These are phyloP conservation scores for Masticophis lateralis DNA, from an alignment of 2,797 vertebrate species.

Conservation along the genomic window DNA sequence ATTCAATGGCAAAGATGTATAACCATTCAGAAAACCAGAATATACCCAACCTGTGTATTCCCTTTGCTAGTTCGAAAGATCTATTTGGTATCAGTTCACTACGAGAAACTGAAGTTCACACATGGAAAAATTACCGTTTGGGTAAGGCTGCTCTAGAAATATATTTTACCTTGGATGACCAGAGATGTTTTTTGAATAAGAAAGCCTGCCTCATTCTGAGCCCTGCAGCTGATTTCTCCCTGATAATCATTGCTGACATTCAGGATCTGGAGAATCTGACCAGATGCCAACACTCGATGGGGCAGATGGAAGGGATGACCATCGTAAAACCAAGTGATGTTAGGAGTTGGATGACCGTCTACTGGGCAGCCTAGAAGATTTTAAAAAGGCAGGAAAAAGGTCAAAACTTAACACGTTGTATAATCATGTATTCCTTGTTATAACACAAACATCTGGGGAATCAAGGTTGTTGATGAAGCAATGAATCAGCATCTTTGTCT, in stretches of 20 bases:
- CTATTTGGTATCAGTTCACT: neutral
- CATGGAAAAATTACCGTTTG: neutral
- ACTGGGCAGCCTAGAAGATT: slow-evolving; percentile 74
- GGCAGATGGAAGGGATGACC: slow-evolving; percentile 58
- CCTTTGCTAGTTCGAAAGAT: neutral
- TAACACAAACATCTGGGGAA: neutral
- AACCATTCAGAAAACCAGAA: neutral
- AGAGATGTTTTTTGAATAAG: slow-evolving; percentile 67
- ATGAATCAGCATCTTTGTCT: neutral
- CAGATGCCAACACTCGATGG: slow-evolving; percentile 66
- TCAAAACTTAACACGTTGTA: neutral
- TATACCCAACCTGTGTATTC: neutral
- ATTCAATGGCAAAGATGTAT: neutral
- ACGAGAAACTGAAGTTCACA: neutral
- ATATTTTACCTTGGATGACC: slow-evolving; percentile 70
- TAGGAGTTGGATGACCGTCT: slow-evolving; percentile 69
- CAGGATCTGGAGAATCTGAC: slow-evolving; percentile 70
- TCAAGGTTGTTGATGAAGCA: neutral
- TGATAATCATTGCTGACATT: slow-evolving; percentile 64
- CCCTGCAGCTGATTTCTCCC: slow-evolving; percentile 75
- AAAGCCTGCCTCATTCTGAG: slow-evolving; percentile 74
- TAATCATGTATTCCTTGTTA: neutral
- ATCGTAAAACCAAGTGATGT: slow-evolving; percentile 75
- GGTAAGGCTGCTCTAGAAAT: neutral
- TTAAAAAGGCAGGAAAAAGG: neutral